Evolutionary conservation across 2,113 vertebrate species (phyloP), one percentile per base, ranked within the genome.

Genomic region (Oceanodroma tethys): DNA sequence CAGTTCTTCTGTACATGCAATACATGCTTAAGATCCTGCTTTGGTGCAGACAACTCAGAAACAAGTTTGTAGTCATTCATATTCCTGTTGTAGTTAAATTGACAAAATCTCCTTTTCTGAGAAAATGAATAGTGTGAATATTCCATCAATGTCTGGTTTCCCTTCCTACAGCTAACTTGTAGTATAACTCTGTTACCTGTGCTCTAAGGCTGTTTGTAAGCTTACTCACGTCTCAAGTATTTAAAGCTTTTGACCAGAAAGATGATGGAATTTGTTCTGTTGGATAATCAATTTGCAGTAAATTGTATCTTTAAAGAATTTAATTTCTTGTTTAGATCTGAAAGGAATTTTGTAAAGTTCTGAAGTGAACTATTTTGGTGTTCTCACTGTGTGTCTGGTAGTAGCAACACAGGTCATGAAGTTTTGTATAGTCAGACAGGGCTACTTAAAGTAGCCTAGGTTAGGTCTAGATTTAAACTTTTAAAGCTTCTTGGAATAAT

Each of bases 281-380:
- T 70, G 34, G 10, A 11, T 85, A 40, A 16, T 36, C 2, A 18
- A 9, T 76, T 84, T 65, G 30, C 19, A 20, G 16, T 59, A 70
- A 43, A 21, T 20, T 17, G 2, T 53, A 34, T 72, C n/a, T 82
- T 50, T 17, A 55, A 74, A 63, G 12, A 72, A 79, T 50, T 43
- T 22, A 16, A 18, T 38, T 45, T 70, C 6, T 73, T 62, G 23
- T 10, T 73, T 68, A 10, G 0, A 11, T 62, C 23, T 79, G 19
- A 50, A 62, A 45, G n/a, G n/a, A 62, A 45, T 38, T 27, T 38
- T 10, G 2, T 56, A 9, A 73, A 65, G 13, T 55, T 83, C 14
- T 40, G 27, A 53, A 81, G 9, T 56, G 0, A n/a, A 11, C 32
- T 30, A 16, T 42, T 55, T 43, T 45, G 19, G 1, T 0, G 0